These are phyloP conservation scores for Bradypus variegatus DNA, from an alignment of 2,797 vertebrate genomes.

Conservation along the genomic window DNA sequence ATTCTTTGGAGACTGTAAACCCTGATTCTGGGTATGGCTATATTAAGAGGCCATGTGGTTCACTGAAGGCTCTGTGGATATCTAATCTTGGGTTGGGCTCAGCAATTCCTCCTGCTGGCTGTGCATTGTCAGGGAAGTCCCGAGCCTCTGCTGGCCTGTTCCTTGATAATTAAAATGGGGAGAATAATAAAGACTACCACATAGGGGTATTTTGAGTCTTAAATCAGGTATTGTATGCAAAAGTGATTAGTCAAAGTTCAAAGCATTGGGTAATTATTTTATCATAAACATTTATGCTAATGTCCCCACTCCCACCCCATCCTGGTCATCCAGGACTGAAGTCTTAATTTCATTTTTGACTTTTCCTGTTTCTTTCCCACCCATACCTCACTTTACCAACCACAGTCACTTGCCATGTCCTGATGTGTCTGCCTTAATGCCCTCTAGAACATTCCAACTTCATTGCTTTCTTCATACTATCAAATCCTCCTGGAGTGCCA, in stretches of 20 bases:
- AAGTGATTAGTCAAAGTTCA: neutral
- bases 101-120: neutral
- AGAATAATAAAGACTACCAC: neutral
- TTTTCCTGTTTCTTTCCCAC: neutral
- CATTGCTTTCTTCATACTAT: neutral
- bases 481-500: neutral
- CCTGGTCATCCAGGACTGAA: neutral
- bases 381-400: neutral
- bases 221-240: neutral
- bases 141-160: neutral
- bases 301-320: neutral
- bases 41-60: neutral
- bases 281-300: neutral
- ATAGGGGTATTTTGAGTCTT: neutral
- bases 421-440: neutral
- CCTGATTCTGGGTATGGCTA: neutral
- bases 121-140: neutral
- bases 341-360: neutral
- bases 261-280: neutral
- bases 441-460: neutral
- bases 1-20: neutral
- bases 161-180: neutral
- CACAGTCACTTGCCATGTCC: neutral
- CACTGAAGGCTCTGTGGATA: neutral
- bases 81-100: neutral